Conservation (phyloP, 2,888 invertebrate species). For the Brenthis hecate region DNA sequence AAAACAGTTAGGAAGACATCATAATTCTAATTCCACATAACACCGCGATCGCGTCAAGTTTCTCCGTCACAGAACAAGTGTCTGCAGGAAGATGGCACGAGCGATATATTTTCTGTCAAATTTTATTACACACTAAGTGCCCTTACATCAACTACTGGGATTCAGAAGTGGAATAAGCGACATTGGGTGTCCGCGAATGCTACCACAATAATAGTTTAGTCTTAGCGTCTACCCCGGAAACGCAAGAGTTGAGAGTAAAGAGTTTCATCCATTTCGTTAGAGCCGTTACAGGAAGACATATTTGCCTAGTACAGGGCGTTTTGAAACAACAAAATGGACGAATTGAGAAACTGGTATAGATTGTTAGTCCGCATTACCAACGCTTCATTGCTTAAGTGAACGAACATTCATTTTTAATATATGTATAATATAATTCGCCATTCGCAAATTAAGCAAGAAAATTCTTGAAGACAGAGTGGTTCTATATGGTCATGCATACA, state of each 20-base stretch:
- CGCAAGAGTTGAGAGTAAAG: conserved; percentile 31
- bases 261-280: conserved; percentile 39
- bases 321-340: conserved; percentile 36
- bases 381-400: conserved; percentile 22
- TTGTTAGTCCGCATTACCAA: conserved; percentile 16
- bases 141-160: background rate
- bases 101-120: conserved; percentile 16
- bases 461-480: background rate
- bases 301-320: conserved; percentile 15
- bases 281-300: conserved; percentile 35
- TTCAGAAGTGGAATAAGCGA: conserved; percentile 25
- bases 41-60: conserved; percentile 1
- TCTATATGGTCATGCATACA: conserved; percentile 1
- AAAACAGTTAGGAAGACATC: conserved; percentile 40
- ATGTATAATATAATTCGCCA: background rate
- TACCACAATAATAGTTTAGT: conserved; percentile 61
- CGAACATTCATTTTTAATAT: conserved; percentile 17
- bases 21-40: conserved; percentile 30
- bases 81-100: conserved; percentile 33
- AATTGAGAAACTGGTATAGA: conserved; percentile 32
- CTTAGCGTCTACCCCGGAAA: conserved; percentile 42
- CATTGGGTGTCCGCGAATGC: conserved; percentile 50
- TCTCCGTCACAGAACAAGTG: conserved; percentile 30
- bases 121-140: conserved; percentile 19
- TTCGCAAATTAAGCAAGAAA: conserved; percentile 1